These are phyloP conservation scores for Cassiopea andromeda DNA, from an alignment of 30 jellyfish, hydroid and myxozoan genomes.

Conservation along the genomic window DNA sequence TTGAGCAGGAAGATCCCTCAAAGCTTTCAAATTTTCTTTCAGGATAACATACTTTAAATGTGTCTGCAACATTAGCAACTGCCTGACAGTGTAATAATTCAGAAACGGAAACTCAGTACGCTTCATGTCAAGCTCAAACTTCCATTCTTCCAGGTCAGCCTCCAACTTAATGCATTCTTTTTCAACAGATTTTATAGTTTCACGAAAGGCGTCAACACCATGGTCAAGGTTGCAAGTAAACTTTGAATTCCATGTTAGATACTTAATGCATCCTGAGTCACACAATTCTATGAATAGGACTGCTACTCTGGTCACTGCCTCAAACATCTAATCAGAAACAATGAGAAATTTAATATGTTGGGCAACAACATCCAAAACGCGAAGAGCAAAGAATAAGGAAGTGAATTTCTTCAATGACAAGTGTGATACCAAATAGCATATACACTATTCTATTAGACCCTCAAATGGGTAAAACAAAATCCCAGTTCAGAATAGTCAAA, in stretches of 20 bases:
- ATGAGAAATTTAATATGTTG: neutral
- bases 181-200: slow-evolving; percentile 7
- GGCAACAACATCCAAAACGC: neutral
- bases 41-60: neutral
- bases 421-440: too few species aligned
- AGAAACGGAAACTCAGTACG: slow-evolving; percentile 53
- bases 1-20: slow-evolving; percentile 54
- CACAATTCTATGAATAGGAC: slow-evolving; percentile 51
- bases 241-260: slow-evolving; percentile 32
- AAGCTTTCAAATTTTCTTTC: slow-evolving; percentile 1
- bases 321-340: slow-evolving; percentile 47
- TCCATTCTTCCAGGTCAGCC: slow-evolving; percentile 45
- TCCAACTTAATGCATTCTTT: slow-evolving; percentile 29
- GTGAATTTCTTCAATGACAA: too few species aligned
- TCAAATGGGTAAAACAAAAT: too few species aligned
- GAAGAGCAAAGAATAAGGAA: too few species aligned
- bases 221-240: slow-evolving; percentile 48
- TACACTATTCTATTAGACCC: too few species aligned
- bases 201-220: slow-evolving; percentile 1
- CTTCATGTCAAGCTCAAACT: slow-evolving; percentile 4
- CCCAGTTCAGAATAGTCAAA: too few species aligned
- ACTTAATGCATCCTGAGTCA: slow-evolving; percentile 62
- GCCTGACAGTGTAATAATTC: slow-evolving; percentile 65
- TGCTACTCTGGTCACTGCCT: slow-evolving; percentile 59
- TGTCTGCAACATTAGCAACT: slow-evolving; percentile 60